phyloP scores from a whole-genome alignment of 2,888 invertebrate genomes.

The Amitus sp. region DNA sequence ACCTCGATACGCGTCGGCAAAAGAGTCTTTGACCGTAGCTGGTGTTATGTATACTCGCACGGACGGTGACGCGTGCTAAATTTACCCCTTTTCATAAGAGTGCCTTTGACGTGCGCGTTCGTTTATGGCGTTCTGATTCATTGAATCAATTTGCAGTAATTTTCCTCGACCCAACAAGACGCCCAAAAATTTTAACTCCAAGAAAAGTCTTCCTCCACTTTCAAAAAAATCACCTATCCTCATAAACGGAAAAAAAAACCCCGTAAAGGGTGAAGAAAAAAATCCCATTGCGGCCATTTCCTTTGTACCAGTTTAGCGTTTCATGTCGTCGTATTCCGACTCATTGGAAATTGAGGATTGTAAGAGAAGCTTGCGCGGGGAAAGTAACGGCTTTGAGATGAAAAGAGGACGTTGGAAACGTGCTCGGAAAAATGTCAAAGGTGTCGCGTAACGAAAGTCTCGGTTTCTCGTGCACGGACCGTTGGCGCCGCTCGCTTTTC shows the following conservation, averaged over 20 bases:
- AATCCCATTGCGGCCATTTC: constrained; percentile 44
- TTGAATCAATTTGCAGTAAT: constrained; percentile 20
- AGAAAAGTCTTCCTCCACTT: too few relatives aligned
- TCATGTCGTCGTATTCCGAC: constrained; percentile 65
- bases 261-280: too few relatives aligned
- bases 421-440: constrained; percentile 38
- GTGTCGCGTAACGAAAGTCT: constrained; percentile 10
- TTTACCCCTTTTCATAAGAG: constrained; percentile 41
- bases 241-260: too few relatives aligned
- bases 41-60: constrained; percentile 36
- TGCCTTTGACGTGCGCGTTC: constrained; percentile 37
- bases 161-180: too few relatives aligned
- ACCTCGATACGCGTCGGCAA: constrained; percentile 32
- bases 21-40: constrained; percentile 39
- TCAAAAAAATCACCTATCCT: too few relatives aligned
- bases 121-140: constrained; percentile 34
- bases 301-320: constrained; percentile 64
- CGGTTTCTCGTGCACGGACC: constrained; percentile 23
- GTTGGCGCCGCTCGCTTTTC: constrained; percentile 26
- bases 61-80: constrained; percentile 39
- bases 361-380: constrained; percentile 56
- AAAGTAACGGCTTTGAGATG: constrained; percentile 61
- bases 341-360: constrained; percentile 65
- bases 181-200: too few relatives aligned
- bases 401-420: constrained; percentile 45